Percentiles rank a stretch among this genome's conserved stretches.
These are phyloP conservation scores for Chloroceryle inda DNA, from an alignment of 2,797 vertebrate genomes.

Conservation along the genomic window DNA sequence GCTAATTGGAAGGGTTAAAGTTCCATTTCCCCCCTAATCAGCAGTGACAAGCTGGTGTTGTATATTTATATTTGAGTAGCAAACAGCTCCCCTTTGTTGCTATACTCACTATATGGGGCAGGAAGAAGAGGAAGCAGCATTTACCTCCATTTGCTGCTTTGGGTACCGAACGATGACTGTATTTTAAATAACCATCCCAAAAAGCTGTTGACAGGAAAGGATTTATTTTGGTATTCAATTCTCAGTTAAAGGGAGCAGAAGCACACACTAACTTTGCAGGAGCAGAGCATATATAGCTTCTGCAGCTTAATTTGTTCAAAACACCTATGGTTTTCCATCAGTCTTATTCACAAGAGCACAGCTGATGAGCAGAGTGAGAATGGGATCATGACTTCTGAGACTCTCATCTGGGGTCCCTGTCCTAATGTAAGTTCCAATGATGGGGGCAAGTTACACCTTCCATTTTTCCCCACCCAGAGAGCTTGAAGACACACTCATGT, in stretches of 20 bases:
- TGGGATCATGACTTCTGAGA: not conserved
- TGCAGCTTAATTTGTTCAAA: not conserved
- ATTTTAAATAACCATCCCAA: not conserved
- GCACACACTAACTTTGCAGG: not conserved
- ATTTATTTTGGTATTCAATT: not conserved
- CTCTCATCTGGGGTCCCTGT: not conserved
- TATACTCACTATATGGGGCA: not conserved
- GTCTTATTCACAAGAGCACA: not conserved
- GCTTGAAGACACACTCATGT: not conserved
- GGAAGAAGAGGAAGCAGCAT: not conserved
- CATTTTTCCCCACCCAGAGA: not conserved
- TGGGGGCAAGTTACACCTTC: not conserved
- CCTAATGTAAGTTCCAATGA: not conserved
- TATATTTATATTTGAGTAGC: not conserved
- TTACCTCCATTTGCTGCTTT: not conserved
- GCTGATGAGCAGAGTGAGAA: not conserved
- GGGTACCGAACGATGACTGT: not conserved
- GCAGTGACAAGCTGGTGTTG: not conserved
- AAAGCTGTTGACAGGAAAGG: not conserved
- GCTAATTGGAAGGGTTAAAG: not conserved
- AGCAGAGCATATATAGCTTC: not conserved
- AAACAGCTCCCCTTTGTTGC: not conserved
- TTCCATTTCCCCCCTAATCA: not conserved
- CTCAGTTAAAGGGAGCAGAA: not conserved
- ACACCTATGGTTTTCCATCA: not conserved